Evolutionary conservation across 2,797 vertebrate species (phyloP), one percentile per base, ranked within the genome.

Genomic region (Uromys caudimaculatus): DNA sequence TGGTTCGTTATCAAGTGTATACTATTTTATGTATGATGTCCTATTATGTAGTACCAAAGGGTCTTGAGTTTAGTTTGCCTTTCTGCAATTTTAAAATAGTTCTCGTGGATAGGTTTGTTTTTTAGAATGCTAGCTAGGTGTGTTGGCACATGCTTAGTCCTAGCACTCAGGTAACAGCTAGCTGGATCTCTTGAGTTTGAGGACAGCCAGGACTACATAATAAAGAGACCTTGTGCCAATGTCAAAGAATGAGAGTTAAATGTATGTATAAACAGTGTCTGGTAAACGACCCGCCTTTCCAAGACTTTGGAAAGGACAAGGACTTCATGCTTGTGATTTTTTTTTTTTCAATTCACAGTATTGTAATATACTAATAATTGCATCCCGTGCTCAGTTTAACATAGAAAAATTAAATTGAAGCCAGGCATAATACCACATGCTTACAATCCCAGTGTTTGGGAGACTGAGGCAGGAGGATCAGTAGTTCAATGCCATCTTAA

Each of bases 11-110:
- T 76, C 52, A 71, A 41, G 35, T 62, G 4, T 81, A 2, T 44
- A 77, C 27, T 52, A 3, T 84, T 95, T 71, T 89, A 23, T 69
- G n/a, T 86, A 38, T 44, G 52, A 93, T 94, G 95, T 94, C 54
- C 64, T 92, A 29, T 73, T 87, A 19, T 89, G 4, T 71, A 52
- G 19, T 27, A 75, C 38, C 73, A 91, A 85, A 47, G 19, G 35
- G 11, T 41, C 75, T 79, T 85, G 38, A 86, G 29, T 96, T 91
- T 73, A 64, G 8, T 89, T 67, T 92, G 50, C 85, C 12, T 89
- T 89, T 84, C 71, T 96, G 1, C 94, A 12, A 32, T 95, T 41
- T 89, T 92, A 47, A 96, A 95, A 90, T 96, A 62, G 89, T 83
- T 92, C 62, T 29, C 38, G 14, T 75, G 27, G 24, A 23, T 93